phyloP scores from a whole-genome alignment of 2,113 vertebrate genomes.

The Microcebus jonahi region DNA sequence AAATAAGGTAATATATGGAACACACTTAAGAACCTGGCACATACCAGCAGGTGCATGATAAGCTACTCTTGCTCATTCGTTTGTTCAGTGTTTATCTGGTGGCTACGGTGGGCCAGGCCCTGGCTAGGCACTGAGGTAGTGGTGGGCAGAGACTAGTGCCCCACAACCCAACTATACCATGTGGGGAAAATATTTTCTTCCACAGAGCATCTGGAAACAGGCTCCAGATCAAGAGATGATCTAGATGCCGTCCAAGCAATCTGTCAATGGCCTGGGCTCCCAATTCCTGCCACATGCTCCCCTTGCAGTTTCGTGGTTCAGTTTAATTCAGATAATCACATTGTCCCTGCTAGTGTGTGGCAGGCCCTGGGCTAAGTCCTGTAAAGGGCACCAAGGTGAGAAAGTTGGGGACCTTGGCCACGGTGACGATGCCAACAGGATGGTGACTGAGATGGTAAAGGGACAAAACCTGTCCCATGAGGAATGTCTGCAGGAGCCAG shows the following conservation, averaged over 20 bases:
- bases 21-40: background rate
- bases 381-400: background rate
- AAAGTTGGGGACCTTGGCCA: background rate
- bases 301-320: background rate
- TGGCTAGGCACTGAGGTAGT: background rate
- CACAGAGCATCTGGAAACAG: background rate
- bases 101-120: background rate
- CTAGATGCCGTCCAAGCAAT: background rate
- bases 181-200: background rate
- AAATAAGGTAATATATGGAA: background rate
- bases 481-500: background rate
- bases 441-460: background rate
- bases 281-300: background rate
- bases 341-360: background rate
- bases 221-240: background rate
- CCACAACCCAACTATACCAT: background rate
- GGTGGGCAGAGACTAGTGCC: background rate
- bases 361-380: background rate
- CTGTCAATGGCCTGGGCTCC: background rate
- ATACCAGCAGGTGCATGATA: background rate
- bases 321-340: background rate
- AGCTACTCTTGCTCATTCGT: background rate
- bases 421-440: background rate
- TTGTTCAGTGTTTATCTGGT: background rate
- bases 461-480: background rate